A percentile compares a stretch with the other conserved stretches of the same genome.
These are phyloP conservation scores for Brachirus orientalis DNA, from an alignment of 2,113 vertebrate species.

Conservation along the genomic window DNA sequence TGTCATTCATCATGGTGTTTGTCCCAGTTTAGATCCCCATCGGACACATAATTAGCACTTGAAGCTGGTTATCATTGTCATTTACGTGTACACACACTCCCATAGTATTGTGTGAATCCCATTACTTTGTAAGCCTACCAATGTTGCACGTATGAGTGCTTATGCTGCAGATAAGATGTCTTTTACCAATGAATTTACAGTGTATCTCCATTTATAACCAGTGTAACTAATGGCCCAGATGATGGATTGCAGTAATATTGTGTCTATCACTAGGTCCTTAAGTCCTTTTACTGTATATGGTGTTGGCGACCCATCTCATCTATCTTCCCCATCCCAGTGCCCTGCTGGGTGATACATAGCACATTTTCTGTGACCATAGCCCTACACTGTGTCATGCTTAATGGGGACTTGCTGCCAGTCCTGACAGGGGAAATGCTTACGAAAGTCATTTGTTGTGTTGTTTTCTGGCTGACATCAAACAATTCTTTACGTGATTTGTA, in stretches of 20 bases:
- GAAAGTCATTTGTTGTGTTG: conserved; percentile 6
- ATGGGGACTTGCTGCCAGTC: conserved; percentile 31
- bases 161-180: conserved; percentile 14
- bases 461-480: conserved; percentile 7
- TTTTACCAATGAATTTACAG: conserved; percentile 39
- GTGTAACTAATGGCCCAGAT: conserved; percentile 49
- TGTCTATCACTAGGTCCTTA: conserved; percentile 60
- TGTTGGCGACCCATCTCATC: conserved; percentile 51
- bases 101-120: conserved; percentile 6
- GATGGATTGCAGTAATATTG: conserved; percentile 62
- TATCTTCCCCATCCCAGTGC: conserved; percentile 33
- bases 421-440: conserved; percentile 18
- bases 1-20: conserved; percentile 59
- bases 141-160: conserved; percentile 37
- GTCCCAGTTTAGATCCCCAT: conserved; percentile 59
- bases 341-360: conserved; percentile 36
- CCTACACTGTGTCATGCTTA: conserved; percentile 36
- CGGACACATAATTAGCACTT: conserved; percentile 67
- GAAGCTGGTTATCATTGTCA: conserved; percentile 57
- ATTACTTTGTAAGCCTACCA: not conserved
- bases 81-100: conserved; percentile 26
- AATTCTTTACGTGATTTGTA: conserved; percentile 14
- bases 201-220: conserved; percentile 48
- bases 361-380: conserved; percentile 29
- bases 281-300: conserved; percentile 49